Evolutionary conservation across 2,797 vertebrate species (phyloP).

Genomic region (Pagetopsis macropterus): DNA sequence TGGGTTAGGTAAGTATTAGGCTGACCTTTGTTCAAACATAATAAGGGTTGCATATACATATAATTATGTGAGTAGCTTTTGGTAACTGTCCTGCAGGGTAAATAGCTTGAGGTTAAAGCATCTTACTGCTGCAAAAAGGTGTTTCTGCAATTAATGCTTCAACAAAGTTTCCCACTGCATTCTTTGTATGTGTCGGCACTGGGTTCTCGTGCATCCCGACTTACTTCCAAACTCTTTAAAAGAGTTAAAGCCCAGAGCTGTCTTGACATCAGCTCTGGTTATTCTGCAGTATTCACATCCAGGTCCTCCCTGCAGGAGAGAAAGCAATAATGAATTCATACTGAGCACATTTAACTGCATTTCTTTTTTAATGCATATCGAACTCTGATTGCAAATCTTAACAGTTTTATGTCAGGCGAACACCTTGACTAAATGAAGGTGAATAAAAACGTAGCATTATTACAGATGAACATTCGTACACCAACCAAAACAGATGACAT

Average conservation of each 20-base stretch:
- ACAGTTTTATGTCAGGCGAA: neutral
- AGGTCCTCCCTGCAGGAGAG: conserved; percentile 65
- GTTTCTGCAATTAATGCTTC: neutral
- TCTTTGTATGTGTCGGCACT: neutral
- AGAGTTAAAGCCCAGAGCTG: conserved; percentile 58
- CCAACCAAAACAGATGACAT: neutral
- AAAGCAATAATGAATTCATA: neutral
- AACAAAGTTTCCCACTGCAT: neutral
- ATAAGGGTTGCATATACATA: neutral
- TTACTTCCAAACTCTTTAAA: conserved; percentile 76
- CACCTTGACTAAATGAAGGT: neutral
- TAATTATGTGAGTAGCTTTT: neutral
- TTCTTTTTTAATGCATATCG: neutral
- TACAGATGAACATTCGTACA: neutral
- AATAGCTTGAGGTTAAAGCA: neutral
- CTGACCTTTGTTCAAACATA: neutral
- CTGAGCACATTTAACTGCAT: neutral
- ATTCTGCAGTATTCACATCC: conserved; percentile 84
- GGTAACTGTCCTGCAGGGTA: neutral
- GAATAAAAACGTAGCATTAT: no score
- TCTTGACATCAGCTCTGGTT: conserved; percentile 66
- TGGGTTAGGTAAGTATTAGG: neutral
- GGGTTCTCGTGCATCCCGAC: conserved; percentile 20
- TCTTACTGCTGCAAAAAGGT: neutral
- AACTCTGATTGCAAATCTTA: neutral